A percentile compares a stretch with the other conserved stretches of the same genome.
Conservation (phyloP, 2,113 vertebrate species). For the Cathartes aura region DNA sequence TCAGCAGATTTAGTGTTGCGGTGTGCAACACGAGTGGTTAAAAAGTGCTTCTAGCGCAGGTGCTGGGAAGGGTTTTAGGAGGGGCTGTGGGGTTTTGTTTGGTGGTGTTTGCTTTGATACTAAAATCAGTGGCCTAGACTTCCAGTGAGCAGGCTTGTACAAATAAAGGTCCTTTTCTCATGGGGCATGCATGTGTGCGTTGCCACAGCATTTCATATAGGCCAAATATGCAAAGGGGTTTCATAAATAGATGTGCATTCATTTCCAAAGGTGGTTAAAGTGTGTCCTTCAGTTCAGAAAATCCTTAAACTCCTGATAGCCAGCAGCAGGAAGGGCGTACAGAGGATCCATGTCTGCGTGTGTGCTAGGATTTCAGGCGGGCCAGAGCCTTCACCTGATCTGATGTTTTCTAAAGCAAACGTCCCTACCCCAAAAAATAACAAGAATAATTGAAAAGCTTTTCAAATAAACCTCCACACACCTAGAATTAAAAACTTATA, state of each 20-base stretch:
- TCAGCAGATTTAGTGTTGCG: background rate
- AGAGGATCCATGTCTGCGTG: background rate
- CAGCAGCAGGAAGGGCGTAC: background rate
- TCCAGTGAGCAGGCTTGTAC: background rate
- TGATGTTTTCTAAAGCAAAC: background rate
- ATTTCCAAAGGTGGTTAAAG: background rate
- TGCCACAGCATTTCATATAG: background rate
- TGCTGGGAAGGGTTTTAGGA: background rate
- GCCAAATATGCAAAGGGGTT: background rate
- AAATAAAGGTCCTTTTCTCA: background rate
- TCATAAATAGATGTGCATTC: background rate
- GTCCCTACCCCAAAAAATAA: background rate
- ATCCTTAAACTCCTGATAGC: background rate
- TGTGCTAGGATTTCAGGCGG: background rate
- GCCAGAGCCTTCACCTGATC: background rate
- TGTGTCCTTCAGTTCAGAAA: background rate
- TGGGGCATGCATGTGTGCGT: accelerated
- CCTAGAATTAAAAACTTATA: background rate
- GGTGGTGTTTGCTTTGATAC: background rate
- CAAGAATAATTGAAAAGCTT: background rate
- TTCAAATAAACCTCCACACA: background rate
- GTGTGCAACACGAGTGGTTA: accelerated
- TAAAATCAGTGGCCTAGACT: background rate
- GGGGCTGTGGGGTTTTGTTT: background rate
- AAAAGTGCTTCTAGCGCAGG: background rate